A percentile compares a stretch with the other conserved stretches of the same genome.
These are phyloP conservation scores for Drosophila ezoana DNA, from an alignment of 2,888 invertebrate species.

Conservation along the genomic window DNA sequence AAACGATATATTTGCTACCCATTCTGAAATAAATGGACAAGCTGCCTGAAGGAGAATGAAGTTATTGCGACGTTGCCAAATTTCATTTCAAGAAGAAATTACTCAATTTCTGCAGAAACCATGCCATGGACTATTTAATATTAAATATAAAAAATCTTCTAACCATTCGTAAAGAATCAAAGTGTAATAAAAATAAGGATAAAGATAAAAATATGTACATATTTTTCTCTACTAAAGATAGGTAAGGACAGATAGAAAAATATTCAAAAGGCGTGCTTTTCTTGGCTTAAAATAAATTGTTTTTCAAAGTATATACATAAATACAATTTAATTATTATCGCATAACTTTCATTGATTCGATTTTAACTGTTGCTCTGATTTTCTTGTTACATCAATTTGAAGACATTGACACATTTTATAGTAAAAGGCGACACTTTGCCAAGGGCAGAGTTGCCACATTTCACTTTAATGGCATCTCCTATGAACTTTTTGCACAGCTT, in stretches of 20 bases:
- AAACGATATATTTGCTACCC: slow-evolving; percentile 6
- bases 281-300: too few relatives aligned
- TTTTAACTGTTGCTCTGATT: too few relatives aligned
- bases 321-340: not conserved
- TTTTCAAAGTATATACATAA: too few relatives aligned
- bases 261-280: too few relatives aligned
- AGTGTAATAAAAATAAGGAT: too few relatives aligned
- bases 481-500: slow-evolving; percentile 10
- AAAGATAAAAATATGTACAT: too few relatives aligned
- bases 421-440: not conserved
- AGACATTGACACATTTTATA: not conserved
- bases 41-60: not conserved
- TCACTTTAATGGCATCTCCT: slow-evolving; percentile 16
- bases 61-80: slow-evolving; percentile 4
- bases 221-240: too few relatives aligned
- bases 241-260: too few relatives aligned
- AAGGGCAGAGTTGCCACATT: slow-evolving; percentile 34
- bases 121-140: too few relatives aligned
- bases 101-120: too few relatives aligned
- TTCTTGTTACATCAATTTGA: not conserved
- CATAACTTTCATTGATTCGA: not conserved
- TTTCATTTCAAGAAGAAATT: not conserved
- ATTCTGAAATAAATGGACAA: not conserved
- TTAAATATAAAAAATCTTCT: too few relatives aligned
- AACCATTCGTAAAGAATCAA: too few relatives aligned